phyloP scores from a whole-genome alignment of 2,888 invertebrate genomes.

The Drosophila kanekoi region DNA sequence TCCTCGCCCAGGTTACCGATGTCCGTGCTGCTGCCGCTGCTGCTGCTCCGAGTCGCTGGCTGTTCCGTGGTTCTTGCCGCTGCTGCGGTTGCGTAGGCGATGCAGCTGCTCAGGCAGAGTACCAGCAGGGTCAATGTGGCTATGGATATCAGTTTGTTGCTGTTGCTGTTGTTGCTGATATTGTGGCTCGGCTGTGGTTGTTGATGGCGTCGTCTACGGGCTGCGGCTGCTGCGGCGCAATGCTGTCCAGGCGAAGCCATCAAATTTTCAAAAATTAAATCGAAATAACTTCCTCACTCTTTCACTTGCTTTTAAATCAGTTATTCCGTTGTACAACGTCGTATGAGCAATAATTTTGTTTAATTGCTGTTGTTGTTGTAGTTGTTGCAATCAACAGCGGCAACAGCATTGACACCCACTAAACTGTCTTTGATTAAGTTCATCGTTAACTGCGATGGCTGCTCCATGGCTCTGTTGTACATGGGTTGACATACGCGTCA shows the following conservation, averaged over 20 bases:
- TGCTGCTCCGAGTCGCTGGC: conserved; percentile 5
- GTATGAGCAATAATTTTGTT: conserved; percentile 28
- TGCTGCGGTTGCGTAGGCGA: conserved; percentile 64
- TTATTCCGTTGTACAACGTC: conserved; percentile 20
- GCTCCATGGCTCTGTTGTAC: conserved; percentile 25
- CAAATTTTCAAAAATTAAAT: conserved; percentile 43
- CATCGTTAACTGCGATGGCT: conserved; percentile 27
- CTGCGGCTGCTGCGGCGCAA: conserved; percentile 57
- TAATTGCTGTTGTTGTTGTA: conserved; percentile 20
- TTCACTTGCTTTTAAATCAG: conserved; percentile 1
- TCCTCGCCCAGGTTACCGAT: conserved; percentile 33
- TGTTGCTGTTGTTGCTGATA: conserved; percentile 33
- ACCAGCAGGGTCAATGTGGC: conserved; percentile 69
- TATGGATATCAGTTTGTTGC: conserved; percentile 73
- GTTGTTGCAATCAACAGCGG: conserved; percentile 34
- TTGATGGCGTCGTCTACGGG: conserved; percentile 46
- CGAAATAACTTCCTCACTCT: neutral
- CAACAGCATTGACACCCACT: conserved; percentile 37
- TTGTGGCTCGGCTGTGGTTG: conserved; percentile 25
- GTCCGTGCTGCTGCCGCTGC: conserved; percentile 8
- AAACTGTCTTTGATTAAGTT: conserved; percentile 41
- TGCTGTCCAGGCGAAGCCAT: conserved; percentile 70
- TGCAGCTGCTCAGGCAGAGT: conserved; percentile 71
- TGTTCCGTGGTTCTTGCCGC: conserved; percentile 20
- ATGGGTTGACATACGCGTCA: conserved; percentile 22